A percentile compares a stretch with the other conserved stretches of the same genome.
phyloP scores from a whole-genome alignment of 2,797 vertebrate species.

The Platyrinchus mystaceus region DNA sequence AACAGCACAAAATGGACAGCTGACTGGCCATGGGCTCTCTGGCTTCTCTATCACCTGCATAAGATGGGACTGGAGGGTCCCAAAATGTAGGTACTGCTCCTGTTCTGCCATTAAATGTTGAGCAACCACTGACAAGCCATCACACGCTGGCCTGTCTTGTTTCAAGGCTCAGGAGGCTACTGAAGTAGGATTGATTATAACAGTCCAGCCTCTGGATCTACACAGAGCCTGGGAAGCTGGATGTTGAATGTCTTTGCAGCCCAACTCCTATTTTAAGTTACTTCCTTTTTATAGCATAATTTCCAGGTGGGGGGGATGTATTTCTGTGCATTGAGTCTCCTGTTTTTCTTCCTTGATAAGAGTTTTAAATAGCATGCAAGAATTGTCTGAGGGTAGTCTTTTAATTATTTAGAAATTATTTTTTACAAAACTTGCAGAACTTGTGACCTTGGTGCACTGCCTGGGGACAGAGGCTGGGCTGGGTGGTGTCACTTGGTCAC shows the following conservation, averaged over 20 bases:
- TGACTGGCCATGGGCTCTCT: fast-evolving
- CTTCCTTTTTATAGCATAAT: slow-evolving; percentile 45
- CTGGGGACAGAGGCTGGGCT: background rate
- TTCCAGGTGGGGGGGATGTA: slow-evolving; percentile 52
- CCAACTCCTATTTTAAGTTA: slow-evolving; percentile 63
- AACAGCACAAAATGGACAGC: background rate
- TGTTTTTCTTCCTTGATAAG: slow-evolving; percentile 52
- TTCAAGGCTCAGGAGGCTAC: background rate
- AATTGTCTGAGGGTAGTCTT: slow-evolving; percentile 35
- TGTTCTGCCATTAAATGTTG: background rate
- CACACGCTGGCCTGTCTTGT: fast-evolving
- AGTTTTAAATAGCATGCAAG: slow-evolving; percentile 62
- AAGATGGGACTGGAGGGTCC: background rate
- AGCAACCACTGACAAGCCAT: background rate
- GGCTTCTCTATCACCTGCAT: fast-evolving
- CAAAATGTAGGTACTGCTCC: background rate
- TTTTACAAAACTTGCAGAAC: slow-evolving; percentile 51
- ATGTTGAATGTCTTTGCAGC: background rate
- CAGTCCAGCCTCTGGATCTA: background rate
- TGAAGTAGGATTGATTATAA: background rate
- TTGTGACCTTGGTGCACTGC: background rate
- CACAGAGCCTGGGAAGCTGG: slow-evolving; percentile 23
- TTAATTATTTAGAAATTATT: background rate
- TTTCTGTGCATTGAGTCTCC: slow-evolving; percentile 43
- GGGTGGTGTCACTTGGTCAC: background rate